Percentiles rank a stretch among this genome's conserved stretches.
Evolutionary conservation across 30 jellyfish, hydroid and myxozoan species (phyloP).

Genomic region (Sanderia malayensis): DNA sequence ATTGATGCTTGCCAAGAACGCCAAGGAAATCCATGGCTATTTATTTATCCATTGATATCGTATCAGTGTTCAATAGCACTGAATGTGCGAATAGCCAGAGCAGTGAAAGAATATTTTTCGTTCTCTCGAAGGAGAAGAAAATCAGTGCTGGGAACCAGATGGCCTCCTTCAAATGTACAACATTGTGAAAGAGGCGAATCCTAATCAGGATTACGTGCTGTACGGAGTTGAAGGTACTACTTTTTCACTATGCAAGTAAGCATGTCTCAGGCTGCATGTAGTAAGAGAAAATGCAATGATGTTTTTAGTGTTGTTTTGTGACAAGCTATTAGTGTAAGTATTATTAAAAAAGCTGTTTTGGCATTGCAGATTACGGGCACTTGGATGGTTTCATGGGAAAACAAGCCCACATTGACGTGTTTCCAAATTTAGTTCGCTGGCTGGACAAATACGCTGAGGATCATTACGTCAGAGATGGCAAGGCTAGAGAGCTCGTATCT

Average conservation of each 20-base stretch:
- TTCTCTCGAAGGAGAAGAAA: slow-evolving; percentile 24
- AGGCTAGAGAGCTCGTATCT: not conserved
- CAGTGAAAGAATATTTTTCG: too few species aligned
- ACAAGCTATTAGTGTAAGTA: too few species aligned
- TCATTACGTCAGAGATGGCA: not conserved
- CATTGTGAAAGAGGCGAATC: slow-evolving; percentile 50
- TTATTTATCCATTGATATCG: too few species aligned
- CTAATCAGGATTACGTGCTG: slow-evolving; percentile 32
- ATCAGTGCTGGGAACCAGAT: slow-evolving; percentile 47
- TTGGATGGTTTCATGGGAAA: slow-evolving; percentile 56
- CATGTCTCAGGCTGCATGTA: too few species aligned
- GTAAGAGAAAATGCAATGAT: too few species aligned
- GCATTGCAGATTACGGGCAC: slow-evolving; percentile 59
- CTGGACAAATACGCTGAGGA: slow-evolving; percentile 44
- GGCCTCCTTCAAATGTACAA: slow-evolving; percentile 5
- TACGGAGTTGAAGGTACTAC: slow-evolving; percentile 42
- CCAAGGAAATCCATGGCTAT: too few species aligned
- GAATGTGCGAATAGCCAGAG: too few species aligned
- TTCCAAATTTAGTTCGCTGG: slow-evolving; percentile 34
- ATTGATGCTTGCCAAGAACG: too few species aligned
- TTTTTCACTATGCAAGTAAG: too few species aligned
- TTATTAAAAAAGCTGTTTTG: too few species aligned
- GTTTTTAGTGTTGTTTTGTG: too few species aligned
- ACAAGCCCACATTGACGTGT: slow-evolving; percentile 36
- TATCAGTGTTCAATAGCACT: too few species aligned